Base-by-base conservation (phyloP, 2,797 vertebrate genomes). In the Danio choprae region DNA sequence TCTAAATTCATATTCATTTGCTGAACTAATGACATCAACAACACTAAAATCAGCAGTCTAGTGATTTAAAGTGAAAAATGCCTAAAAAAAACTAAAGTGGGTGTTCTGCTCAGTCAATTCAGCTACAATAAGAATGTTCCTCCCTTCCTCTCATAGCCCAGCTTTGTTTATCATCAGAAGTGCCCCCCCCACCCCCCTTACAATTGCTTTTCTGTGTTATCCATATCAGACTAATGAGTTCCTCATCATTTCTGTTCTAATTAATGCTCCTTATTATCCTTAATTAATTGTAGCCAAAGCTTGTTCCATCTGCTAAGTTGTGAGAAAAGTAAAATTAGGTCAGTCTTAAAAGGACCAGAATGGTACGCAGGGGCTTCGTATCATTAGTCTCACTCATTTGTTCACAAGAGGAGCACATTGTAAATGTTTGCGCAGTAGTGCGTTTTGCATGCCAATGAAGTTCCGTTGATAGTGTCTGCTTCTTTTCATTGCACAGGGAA, bases 201-300 rank as follows among this genome's bases (percentile, higher is more conserved):
- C 84, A 59, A 63, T 84, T 89, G 88, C 90, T 40, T 74, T 77
- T 77, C 55, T 92, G 91, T 89, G 87, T 91, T 91, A 90, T 90
- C 90, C 86, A 88, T 90, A 90, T 90, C 87, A 88, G 85, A 85
- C 84, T 92, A 92, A 93, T 92, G 90, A 91, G 86, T 91, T 92
- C 86, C 86, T 87, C 79, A 85, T 90, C 59, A 16, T 92, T 92
- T 93, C 86, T 84, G 64, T 92, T 90, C 88, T 93, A 93, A 94
- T 89, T 93, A 93, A 89, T 92, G 90, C 87, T 89, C 92, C 93
- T 91, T 90, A 90, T 94, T 92, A 89, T 83, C 71, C 87, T 88
- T 92, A 95, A 95, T 95, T 95, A 94, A 95, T 93, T 94, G 90
- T 91, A 93, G 88, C 88, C 81, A 87, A 88, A 87, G 68, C 89